A percentile compares a stretch with the other conserved stretches of the same genome.
Evolutionary conservation across 2,797 vertebrate genomes (phyloP).

Genomic region (Atherinosoma microstoma): DNA sequence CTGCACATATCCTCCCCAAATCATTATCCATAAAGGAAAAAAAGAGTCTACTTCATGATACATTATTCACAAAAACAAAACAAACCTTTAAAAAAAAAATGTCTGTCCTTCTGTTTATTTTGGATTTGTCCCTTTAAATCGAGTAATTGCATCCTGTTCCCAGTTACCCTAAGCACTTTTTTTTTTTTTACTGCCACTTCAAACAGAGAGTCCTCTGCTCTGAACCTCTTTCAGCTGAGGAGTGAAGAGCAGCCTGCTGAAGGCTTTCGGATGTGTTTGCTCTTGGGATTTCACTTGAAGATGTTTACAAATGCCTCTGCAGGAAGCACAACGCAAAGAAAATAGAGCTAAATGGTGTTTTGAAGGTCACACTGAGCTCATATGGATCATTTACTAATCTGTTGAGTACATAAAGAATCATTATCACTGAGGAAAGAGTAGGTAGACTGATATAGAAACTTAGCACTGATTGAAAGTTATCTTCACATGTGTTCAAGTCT

Average conservation of each 20-base stretch:
- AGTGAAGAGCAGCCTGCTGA: slow-evolving; percentile 59
- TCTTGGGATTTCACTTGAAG: slow-evolving; percentile 75
- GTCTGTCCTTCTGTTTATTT: slow-evolving; percentile 33
- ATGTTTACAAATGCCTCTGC: slow-evolving; percentile 76
- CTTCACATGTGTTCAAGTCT: background rate
- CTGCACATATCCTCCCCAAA: too few relatives aligned
- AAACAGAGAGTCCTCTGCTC: slow-evolving; percentile 57
- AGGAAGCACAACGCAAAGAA: slow-evolving; percentile 68
- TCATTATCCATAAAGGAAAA: too few relatives aligned
- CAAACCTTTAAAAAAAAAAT: background rate
- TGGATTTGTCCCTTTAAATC: slow-evolving; percentile 45
- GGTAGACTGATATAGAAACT: background rate
- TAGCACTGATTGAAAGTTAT: background rate
- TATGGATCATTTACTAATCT: slow-evolving; percentile 62
- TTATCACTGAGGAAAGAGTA: background rate
- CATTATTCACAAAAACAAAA: background rate
- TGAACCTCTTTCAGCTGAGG: slow-evolving; percentile 54
- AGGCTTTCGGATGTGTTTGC: slow-evolving; percentile 74
- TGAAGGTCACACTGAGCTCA: slow-evolving; percentile 43
- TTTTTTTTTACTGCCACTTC: slow-evolving; percentile 64
- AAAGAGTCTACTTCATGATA: too few relatives aligned
- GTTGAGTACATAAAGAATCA: slow-evolving; percentile 39
- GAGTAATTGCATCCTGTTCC: slow-evolving; percentile 59
- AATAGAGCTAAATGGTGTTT: slow-evolving; percentile 48
- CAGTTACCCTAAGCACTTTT: slow-evolving; percentile 52